These are phyloP conservation scores for Meta bourneti DNA, from an alignment of 2,888 invertebrate genomes.

Conservation along the genomic window DNA sequence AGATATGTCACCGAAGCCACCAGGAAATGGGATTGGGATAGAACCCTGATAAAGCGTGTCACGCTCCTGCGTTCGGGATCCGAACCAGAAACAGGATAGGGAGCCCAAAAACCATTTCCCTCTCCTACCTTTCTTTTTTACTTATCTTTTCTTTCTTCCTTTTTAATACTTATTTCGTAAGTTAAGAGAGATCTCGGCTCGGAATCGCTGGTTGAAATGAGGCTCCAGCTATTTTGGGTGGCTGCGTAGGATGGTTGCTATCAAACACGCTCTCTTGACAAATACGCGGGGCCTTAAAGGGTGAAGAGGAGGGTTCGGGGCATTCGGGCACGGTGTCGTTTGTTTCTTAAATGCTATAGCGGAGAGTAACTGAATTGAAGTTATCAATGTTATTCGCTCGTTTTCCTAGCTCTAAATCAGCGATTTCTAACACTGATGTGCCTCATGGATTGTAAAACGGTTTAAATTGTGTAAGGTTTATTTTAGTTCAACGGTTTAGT, in stretches of 20 bases:
- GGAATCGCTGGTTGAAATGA: slow-evolving; percentile 23
- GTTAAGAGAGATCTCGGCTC: background rate
- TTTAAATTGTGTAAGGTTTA: no score
- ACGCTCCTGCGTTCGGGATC: slow-evolving; percentile 36
- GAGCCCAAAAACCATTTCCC: slow-evolving; percentile 45
- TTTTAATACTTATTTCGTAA: slow-evolving; percentile 28
- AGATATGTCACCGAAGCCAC: slow-evolving; percentile 57
- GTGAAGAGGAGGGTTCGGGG: background rate
- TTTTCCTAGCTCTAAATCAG: no score
- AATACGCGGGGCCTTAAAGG: slow-evolving; percentile 25
- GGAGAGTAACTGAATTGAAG: no score
- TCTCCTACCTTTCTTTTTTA: slow-evolving; percentile 13
- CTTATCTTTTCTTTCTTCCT: background rate
- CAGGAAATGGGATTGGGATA: slow-evolving; percentile 73
- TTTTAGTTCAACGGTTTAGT: no score
- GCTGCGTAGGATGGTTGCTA: background rate
- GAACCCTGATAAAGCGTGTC: slow-evolving; percentile 64
- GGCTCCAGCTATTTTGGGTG: slow-evolving; percentile 52
- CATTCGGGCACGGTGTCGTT: no score
- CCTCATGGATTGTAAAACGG: no score
- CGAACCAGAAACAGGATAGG: slow-evolving; percentile 35
- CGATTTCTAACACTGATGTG: no score
- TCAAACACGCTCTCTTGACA: background rate
- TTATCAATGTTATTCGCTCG: no score
- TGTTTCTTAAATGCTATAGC: no score